phyloP scores from a whole-genome alignment of 1,140 invertebrate species.

The Epicauta chinensis region DNA sequence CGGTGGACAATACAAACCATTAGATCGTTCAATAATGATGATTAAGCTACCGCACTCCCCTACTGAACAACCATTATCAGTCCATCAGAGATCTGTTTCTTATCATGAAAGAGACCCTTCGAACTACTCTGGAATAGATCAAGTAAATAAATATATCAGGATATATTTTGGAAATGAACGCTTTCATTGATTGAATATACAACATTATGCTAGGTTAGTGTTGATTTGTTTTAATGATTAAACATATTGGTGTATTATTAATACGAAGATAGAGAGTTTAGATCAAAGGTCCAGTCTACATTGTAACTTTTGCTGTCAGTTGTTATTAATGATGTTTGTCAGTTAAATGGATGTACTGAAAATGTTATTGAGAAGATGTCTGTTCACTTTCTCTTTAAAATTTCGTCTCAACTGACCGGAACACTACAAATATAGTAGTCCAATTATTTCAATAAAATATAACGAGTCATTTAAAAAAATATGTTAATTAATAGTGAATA shows the following conservation, averaged over 20 bases:
- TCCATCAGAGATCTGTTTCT: conserved; percentile 29
- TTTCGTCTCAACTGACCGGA: too few relatives aligned
- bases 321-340: conserved; percentile 27
- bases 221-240: too few relatives aligned
- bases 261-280: conserved; percentile 2
- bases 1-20: conserved; percentile 41
- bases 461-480: too few relatives aligned
- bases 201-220: too few relatives aligned
- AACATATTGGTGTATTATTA: conserved; percentile 3
- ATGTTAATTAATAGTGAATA: too few relatives aligned
- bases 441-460: too few relatives aligned
- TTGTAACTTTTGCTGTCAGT: conserved; percentile 22
- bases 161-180: too few relatives aligned
- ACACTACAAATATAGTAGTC: too few relatives aligned
- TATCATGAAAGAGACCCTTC: conserved; percentile 22
- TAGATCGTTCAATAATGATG: conserved; percentile 41
- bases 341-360: conserved; percentile 23
- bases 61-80: conserved; percentile 26
- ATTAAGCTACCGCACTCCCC: conserved; percentile 38
- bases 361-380: conserved; percentile 22
- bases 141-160: conserved; percentile 9
- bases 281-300: conserved; percentile 15
- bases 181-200: background rate
- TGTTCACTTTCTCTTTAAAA: conserved; percentile 13
- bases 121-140: conserved; percentile 19